These are phyloP conservation scores for Leptatherina wallacei DNA, from an alignment of 2,797 vertebrate species.

Conservation along the genomic window DNA sequence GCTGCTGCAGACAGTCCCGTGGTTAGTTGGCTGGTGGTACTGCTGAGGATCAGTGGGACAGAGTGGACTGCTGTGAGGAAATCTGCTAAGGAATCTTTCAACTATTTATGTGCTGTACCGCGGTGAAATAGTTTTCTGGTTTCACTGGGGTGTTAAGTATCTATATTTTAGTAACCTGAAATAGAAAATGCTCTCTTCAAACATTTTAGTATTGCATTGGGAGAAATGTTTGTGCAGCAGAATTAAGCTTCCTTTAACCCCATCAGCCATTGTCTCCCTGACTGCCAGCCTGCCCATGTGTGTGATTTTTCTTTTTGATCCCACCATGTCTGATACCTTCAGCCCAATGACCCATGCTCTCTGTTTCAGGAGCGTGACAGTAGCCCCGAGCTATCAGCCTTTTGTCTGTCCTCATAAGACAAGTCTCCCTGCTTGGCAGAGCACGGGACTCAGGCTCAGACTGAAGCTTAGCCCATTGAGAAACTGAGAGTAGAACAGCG, in stretches of 20 bases:
- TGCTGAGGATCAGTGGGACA: slow-evolving; percentile 53
- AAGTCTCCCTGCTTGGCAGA: slow-evolving; percentile 67
- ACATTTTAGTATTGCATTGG: slow-evolving; percentile 11
- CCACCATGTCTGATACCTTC: slow-evolving; percentile 68
- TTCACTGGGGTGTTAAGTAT: neutral
- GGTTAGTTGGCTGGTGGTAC: slow-evolving; percentile 30
- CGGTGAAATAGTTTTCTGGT: slow-evolving; percentile 4
- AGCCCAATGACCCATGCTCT: slow-evolving; percentile 72
- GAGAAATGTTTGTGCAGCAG: slow-evolving; percentile 16
- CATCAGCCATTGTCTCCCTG: slow-evolving; percentile 50
- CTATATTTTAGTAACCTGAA: neutral
- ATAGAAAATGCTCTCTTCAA: neutral
- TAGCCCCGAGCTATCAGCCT: slow-evolving; percentile 63
- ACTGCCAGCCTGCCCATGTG: slow-evolving; percentile 35
- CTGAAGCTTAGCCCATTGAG: slow-evolving; percentile 57
- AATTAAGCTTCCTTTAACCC: slow-evolving; percentile 49
- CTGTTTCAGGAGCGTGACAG: slow-evolving; percentile 67
- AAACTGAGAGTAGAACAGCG: slow-evolving; percentile 56
- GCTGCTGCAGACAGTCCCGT: slow-evolving; percentile 53
- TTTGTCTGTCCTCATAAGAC: slow-evolving; percentile 66
- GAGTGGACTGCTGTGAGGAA: slow-evolving; percentile 47
- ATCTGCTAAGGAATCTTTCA: slow-evolving; percentile 35
- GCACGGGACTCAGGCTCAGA: slow-evolving; percentile 57
- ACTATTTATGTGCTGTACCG: slow-evolving; percentile 8
- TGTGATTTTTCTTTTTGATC: slow-evolving; percentile 67